A percentile compares a stretch with the other conserved stretches of the same genome.
These are phyloP conservation scores for Oreochromis niloticus DNA, from an alignment of 2,113 vertebrate genomes.

Conservation along the genomic window DNA sequence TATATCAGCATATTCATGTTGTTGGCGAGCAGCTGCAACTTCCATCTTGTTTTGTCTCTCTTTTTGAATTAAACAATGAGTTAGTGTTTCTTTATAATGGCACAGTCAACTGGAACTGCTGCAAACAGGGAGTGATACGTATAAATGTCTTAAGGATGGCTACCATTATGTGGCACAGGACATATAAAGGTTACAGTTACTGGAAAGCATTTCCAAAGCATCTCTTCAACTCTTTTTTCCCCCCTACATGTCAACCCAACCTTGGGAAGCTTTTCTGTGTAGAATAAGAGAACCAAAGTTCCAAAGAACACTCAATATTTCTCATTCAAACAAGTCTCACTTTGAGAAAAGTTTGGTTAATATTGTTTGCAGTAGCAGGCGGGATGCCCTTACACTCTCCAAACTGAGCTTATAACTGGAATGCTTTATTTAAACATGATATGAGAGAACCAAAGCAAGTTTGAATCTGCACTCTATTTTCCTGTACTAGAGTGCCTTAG, in stretches of 20 bases:
- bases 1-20: background rate
- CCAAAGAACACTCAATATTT: background rate
- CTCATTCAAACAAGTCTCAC: background rate
- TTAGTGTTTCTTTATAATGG: constrained; percentile 3
- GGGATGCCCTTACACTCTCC: background rate
- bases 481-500: background rate
- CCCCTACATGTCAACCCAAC: background rate
- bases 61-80: background rate
- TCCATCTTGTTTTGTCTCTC: background rate
- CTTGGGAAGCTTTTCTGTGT: background rate
- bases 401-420: background rate
- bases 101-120: constrained; percentile 6
- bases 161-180: constrained; percentile 13
- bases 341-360: background rate
- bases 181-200: constrained; percentile 11
- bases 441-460: background rate
- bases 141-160: background rate
- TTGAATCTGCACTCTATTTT: background rate
- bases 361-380: background rate
- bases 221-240: background rate
- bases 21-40: background rate
- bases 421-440: background rate
- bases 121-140: background rate
- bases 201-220: background rate
- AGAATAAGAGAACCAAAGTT: background rate